Evolutionary conservation across 2,113 vertebrate species (phyloP).

Genomic region (Nymphicus hollandicus): DNA sequence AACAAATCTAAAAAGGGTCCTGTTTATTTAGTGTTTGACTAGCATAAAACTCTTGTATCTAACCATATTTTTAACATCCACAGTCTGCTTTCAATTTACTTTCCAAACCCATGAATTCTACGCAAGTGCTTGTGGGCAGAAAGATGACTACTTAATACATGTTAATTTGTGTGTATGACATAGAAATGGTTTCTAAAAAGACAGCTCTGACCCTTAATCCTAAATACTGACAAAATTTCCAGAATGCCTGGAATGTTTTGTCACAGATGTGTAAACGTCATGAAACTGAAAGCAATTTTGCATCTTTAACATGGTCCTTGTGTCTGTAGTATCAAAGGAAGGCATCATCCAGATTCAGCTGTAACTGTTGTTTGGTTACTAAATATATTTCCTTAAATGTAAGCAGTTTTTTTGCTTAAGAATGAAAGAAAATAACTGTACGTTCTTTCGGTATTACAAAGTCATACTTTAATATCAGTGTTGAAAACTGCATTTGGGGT

Average conservation of each 20-base stretch:
- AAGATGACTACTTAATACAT: constrained; percentile 19
- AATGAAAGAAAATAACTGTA: neutral
- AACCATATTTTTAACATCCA: constrained; percentile 31
- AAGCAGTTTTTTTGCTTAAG: neutral
- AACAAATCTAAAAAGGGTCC: neutral
- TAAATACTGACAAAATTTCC: neutral
- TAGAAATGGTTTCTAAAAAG: constrained; percentile 10
- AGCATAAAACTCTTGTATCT: neutral
- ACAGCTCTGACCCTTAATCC: neutral
- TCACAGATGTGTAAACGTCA: neutral
- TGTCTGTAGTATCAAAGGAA: neutral
- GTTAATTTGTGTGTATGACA: constrained; percentile 3
- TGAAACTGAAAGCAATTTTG: neutral
- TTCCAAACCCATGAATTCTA: constrained; percentile 1
- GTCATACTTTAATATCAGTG: neutral
- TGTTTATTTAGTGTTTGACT: neutral
- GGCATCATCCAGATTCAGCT: neutral
- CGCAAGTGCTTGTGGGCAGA: constrained; percentile 12
- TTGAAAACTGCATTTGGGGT: neutral
- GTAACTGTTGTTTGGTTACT: neutral
- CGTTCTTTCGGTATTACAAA: neutral
- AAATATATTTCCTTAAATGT: neutral
- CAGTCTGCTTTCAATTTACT: constrained; percentile 41
- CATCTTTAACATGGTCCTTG: neutral
- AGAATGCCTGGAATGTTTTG: neutral